phyloP scores from a whole-genome alignment of 2,113 vertebrate species.

The Ptyas mucosa region DNA sequence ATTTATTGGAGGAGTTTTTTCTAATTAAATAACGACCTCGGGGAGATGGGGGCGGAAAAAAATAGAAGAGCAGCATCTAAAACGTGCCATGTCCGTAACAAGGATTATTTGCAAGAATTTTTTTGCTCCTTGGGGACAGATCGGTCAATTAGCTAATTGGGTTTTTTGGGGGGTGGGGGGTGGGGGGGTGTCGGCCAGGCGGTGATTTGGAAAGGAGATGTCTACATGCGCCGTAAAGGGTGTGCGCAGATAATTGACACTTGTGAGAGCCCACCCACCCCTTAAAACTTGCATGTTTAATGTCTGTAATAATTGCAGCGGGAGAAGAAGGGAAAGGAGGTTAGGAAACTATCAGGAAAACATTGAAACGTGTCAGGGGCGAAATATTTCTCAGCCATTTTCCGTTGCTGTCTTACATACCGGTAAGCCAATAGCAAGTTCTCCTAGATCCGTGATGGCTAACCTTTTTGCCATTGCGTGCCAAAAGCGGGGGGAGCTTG shows the following conservation, averaged over 20 bases:
- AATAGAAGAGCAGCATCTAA: constrained; percentile 39
- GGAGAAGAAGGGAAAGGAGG: neutral
- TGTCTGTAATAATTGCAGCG: constrained; percentile 51
- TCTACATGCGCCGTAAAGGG: constrained; percentile 61
- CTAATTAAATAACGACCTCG: constrained; percentile 59
- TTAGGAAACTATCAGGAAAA: constrained; percentile 51
- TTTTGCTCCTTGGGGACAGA: constrained; percentile 58
- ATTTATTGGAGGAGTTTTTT: constrained; percentile 39
- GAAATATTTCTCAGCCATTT: constrained; percentile 60
- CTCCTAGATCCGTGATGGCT: no score
- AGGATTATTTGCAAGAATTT: constrained; percentile 62
- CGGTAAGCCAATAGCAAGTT: no score
- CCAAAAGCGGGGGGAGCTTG: no score
- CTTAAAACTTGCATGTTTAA: constrained; percentile 57
- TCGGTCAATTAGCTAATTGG: constrained; percentile 78
- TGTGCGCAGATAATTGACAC: constrained; percentile 43
- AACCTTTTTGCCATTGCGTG: no score
- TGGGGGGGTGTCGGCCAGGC: constrained; percentile 57
- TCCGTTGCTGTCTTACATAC: neutral
- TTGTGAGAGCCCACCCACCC: constrained; percentile 34
- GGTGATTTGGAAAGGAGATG: constrained; percentile 55
- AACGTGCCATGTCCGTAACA: constrained; percentile 55
- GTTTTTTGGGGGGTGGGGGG: constrained; percentile 44
- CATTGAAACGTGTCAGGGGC: constrained; percentile 37
- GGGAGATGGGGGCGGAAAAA: neutral